Conservation (phyloP, 1,140 invertebrate genomes). For the Cotesia typhae region DNA sequence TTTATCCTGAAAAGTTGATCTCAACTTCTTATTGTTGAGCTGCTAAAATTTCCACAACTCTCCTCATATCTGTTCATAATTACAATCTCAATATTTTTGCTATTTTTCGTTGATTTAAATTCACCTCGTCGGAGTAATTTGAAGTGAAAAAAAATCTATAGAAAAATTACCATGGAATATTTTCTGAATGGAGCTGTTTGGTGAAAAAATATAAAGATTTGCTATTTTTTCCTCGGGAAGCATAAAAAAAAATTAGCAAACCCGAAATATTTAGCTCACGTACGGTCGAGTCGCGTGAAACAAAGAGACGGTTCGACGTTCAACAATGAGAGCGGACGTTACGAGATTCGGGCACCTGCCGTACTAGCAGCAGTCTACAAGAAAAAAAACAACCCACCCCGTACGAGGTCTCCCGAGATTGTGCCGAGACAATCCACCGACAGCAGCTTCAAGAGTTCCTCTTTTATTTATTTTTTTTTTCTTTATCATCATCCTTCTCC, state of each 20-base stretch:
- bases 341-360: slow-evolving; percentile 38
- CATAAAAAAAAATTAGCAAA: slow-evolving; percentile 25
- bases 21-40: too few species aligned
- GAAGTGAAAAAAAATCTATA: background rate
- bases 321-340: slow-evolving; percentile 38
- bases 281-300: slow-evolving; percentile 37
- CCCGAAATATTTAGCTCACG: slow-evolving; percentile 36
- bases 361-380: slow-evolving; percentile 23
- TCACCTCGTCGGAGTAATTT: background rate
- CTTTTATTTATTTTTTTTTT: slow-evolving; percentile 3
- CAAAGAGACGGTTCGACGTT: slow-evolving; percentile 33
- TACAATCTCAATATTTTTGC: too few species aligned
- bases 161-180: background rate
- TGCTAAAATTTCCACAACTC: too few species aligned
- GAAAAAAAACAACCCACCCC: slow-evolving; percentile 32
- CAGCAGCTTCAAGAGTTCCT: slow-evolving; percentile 28
- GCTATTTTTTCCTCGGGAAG: slow-evolving; percentile 9
- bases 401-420: slow-evolving; percentile 38
- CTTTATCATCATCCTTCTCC: background rate
- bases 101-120: background rate
- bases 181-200: background rate
- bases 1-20: too few species aligned
- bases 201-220: slow-evolving; percentile 6
- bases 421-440: slow-evolving; percentile 38
- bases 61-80: too few species aligned